phyloP scores from a whole-genome alignment of 2,113 vertebrate genomes.

The Tapirus terrestris region DNA sequence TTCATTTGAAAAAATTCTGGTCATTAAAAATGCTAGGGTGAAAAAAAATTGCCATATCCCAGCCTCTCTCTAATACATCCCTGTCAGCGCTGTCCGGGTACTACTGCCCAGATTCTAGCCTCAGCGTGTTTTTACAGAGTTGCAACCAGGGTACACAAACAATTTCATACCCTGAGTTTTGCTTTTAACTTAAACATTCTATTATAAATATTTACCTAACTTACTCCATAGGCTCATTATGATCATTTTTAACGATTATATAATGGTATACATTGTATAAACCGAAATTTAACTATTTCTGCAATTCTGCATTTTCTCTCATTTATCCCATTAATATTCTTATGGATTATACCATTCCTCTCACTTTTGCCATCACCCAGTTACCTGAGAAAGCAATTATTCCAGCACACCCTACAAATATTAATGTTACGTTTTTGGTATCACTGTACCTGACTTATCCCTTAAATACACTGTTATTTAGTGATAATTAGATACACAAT shows the following conservation, averaged over 20 bases:
- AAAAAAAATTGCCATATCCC: neutral
- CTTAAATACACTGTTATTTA: neutral
- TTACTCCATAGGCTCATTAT: neutral
- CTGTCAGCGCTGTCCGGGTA: neutral
- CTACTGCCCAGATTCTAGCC: neutral
- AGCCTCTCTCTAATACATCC: neutral
- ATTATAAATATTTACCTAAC: neutral
- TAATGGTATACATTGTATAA: neutral
- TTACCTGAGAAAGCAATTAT: neutral
- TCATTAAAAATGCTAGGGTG: neutral
- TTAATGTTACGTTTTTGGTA: neutral
- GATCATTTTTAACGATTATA: neutral
- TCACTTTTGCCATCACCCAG: neutral
- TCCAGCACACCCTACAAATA: neutral
- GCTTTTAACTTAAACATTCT: neutral
- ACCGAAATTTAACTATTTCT: neutral
- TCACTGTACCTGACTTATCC: neutral
- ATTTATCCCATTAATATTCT: neutral
- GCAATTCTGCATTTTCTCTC: neutral
- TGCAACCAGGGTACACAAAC: neutral
- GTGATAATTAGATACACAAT: neutral
- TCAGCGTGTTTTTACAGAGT: neutral
- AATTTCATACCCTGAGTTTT: neutral
- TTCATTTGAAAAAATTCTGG: slow-evolving; percentile 31
- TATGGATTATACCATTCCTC: neutral